Base-by-base conservation (phyloP, 2,888 invertebrate genomes). In the Drosophila parthenogenetica region DNA sequence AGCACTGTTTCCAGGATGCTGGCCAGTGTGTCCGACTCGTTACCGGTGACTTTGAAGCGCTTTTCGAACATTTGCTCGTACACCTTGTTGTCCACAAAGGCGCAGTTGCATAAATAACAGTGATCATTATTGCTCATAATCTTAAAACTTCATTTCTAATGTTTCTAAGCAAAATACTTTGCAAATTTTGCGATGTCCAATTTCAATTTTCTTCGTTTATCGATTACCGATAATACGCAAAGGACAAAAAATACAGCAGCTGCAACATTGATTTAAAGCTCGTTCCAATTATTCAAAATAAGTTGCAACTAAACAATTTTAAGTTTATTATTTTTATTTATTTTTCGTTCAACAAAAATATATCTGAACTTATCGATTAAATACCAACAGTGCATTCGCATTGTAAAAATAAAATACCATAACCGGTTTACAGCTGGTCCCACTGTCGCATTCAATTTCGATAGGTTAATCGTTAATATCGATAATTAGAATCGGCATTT, bases 41-140 rank as follows among this genome's bases (percentile, higher is more conserved):
- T 7, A 11, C 64, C 78, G 3, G 10, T 8, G 3, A 5, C 43
- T 46, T 51, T 43, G 17, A 8, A 25, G 8, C 78, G 78, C 29
- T 42, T 48, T 1, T 77, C 68, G 14, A 77, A 79, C 60, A 77
- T 39, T 10, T 74, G 39, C 39, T 68, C 78, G 19, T 50, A 60
- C 25, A 73, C 62, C 25, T 69, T 69, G 0, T 40, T 39, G 19
- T 67, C 55, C 0, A 8, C 2, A 39, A 67, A 64, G 3, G 14
- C 35, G 43, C 43, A 50, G 25, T 60, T 45, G 48, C 77, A 77
- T 0, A 77, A 5, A n/a, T 68, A 77, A 37, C 77, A 77, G 5
- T 46, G 58, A n/a, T n/a, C 3, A 14, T 13, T 17, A 5, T n/a
- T 39, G 16, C 45, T 39, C 53, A 46, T 46, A 8, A 17, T 35